These are phyloP conservation scores for Sterrhoptilus dennistouni DNA, from an alignment of 2,113 vertebrate species.

Conservation along the genomic window DNA sequence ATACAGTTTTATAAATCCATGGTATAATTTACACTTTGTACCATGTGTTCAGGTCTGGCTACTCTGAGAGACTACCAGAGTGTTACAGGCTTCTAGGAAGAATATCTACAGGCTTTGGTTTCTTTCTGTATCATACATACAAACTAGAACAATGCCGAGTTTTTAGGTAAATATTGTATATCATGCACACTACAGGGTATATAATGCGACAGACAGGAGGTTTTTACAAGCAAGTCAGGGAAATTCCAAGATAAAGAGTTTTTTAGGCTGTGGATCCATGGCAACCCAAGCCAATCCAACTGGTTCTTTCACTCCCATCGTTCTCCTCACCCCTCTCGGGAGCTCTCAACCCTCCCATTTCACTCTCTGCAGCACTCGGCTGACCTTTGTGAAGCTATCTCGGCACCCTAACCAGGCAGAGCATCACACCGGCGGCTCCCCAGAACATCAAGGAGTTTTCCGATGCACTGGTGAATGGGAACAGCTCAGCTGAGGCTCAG, in stretches of 20 bases:
- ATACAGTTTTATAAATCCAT: background rate
- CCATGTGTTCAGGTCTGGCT: background rate
- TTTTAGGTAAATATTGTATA: background rate
- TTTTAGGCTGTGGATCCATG: background rate
- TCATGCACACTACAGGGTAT: background rate
- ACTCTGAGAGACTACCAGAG: background rate
- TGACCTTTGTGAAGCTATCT: background rate
- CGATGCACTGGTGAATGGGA: background rate
- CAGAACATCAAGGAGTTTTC: background rate
- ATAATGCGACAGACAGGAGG: background rate
- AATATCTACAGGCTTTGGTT: background rate
- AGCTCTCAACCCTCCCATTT: background rate
- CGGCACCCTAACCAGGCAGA: background rate
- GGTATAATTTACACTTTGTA: background rate
- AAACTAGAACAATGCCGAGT: background rate
- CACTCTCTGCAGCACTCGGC: background rate
- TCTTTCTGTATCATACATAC: background rate
- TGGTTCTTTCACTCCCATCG: accelerated
- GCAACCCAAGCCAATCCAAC: background rate
- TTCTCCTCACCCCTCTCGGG: background rate
- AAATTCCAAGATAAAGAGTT: background rate
- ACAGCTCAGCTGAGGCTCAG: background rate
- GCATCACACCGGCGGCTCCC: background rate
- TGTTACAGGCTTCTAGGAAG: background rate
- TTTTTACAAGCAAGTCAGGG: background rate